A percentile compares a stretch with the other conserved stretches of the same genome.
Conservation (phyloP, 2,113 vertebrate species). For the Apeltes quadracus region DNA sequence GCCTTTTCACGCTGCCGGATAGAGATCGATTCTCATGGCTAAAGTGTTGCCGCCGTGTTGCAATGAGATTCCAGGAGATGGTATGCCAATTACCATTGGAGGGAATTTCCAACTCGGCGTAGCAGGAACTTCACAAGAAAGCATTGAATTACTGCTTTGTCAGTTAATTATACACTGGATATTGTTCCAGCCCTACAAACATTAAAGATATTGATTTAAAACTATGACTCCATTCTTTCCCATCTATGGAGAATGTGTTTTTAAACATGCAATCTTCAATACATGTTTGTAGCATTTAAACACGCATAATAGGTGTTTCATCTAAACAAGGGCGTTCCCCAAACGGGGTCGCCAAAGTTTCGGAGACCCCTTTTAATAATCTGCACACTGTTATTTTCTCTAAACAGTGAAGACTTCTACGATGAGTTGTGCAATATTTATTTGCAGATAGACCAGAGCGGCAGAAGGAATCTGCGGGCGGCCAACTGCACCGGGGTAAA, state of each 20-base stretch:
- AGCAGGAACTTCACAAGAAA: background rate
- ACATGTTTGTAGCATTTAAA: background rate
- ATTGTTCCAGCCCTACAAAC: background rate
- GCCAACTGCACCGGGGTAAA: constrained; percentile 66
- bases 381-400: constrained; percentile 16
- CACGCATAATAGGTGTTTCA: background rate
- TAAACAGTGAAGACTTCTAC: constrained; percentile 11
- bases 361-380: background rate
- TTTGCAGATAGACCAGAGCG: constrained; percentile 28
- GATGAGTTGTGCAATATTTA: constrained; percentile 38
- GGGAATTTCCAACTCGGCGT: background rate
- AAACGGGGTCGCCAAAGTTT: too few relatives aligned
- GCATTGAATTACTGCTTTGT: background rate
- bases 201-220: background rate
- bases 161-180: background rate
- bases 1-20: background rate
- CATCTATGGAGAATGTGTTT: background rate
- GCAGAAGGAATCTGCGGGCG: constrained; percentile 29
- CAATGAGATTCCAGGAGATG: background rate
- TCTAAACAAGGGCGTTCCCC: background rate
- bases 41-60: background rate
- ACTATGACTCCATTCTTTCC: background rate
- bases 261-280: background rate
- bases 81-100: background rate
- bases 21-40: background rate